Evolutionary conservation across 2,797 vertebrate genomes (phyloP).

Genomic region (Vespertilio murinus): DNA sequence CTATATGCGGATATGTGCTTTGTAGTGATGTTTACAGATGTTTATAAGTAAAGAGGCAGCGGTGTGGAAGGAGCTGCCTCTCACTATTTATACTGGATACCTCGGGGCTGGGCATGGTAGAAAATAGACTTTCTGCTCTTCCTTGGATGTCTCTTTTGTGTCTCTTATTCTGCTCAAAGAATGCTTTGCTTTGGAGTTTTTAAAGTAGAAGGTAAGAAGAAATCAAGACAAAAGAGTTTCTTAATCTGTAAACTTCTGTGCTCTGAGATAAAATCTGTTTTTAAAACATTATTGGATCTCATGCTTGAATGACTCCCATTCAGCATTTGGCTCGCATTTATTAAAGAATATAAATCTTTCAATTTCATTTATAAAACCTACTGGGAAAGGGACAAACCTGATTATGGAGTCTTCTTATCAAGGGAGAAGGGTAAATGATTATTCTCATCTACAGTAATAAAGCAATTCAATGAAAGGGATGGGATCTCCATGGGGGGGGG

Average conservation of each 20-base stretch:
- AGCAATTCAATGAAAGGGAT: not conserved
- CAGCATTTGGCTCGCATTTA: slow-evolving; percentile 36
- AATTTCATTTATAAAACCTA: not conserved
- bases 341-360: slow-evolving; percentile 62
- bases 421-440: not conserved
- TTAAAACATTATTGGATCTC: not conserved
- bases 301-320: not conserved
- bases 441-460: not conserved
- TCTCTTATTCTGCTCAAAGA: not conserved
- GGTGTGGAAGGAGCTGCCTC: too few relatives aligned
- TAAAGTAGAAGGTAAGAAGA: not conserved
- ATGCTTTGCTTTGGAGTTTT: not conserved
- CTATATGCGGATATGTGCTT: rapidly evolving
- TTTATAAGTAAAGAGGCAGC: not conserved
- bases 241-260: not conserved
- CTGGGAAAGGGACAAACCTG: slow-evolving; percentile 3
- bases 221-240: not conserved
- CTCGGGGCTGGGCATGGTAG: rapidly evolving
- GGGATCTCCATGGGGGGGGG: not conserved
- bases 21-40: not conserved
- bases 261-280: not conserved
- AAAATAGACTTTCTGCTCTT: not conserved
- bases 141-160: not conserved
- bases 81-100: not conserved
- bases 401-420: not conserved